Evolutionary conservation across 2,888 invertebrate species (phyloP), one percentile per base, ranked within the genome.

Genomic region (Ptychoptera albimana): DNA sequence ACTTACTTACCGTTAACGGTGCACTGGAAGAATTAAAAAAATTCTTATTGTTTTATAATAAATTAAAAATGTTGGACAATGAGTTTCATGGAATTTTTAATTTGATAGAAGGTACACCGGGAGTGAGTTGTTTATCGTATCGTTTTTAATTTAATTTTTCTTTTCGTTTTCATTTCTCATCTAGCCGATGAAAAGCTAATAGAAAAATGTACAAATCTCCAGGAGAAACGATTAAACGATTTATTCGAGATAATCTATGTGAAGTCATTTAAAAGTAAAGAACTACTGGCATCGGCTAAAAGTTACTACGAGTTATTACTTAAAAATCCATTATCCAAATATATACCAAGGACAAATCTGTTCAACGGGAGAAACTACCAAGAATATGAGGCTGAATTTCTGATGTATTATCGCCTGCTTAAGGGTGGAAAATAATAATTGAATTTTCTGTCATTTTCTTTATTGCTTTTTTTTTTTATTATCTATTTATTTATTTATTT

Each of bases 351-450:
- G 12, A 14, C 13, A 1, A 39, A 32, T 39, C 15, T 43, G 8
- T 43, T 46, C 23, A 43, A 46, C 29, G 46, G 46, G 2, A 35
- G 36, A 46, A 48, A 29, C 4, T 44, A 45, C 42, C 31, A 45
- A 37, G 44, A 43, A 9, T 47, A 38, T 35, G 45, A 45, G 38
- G 32, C 37, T 12, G 45, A 43, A 37, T 42, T 46, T 13, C 38
- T 42, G 45, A 53, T 51, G 52, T 61, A 60, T 66, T 67, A 66
- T 57, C 32, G 32, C 3, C 3, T 32, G 9, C 3, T 32, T 4
- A 32, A 32, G 2, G 32, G 9, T 7, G 2, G 9, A 32, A 9
- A 32, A 32, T 7, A 32, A 11, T 32, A 32, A 32, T 11, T n/a
- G 9, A 30, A 8, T 30, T 30, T 30, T n/a, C n/a, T n/a, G n/a